Evolutionary conservation across 2,888 invertebrate genomes (phyloP).

Genomic region (Andrena camellia): DNA sequence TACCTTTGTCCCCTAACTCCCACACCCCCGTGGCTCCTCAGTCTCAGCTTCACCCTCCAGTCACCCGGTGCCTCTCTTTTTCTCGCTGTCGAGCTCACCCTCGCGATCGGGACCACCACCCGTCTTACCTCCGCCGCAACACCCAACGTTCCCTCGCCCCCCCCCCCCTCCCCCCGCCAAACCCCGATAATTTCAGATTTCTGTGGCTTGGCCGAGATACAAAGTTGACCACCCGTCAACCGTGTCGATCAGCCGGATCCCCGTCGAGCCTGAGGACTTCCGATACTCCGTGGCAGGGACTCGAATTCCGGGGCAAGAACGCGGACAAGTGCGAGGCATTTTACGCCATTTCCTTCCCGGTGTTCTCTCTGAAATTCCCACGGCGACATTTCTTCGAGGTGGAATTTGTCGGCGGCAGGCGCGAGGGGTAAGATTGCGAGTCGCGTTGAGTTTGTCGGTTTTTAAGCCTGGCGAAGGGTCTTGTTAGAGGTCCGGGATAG

Average conservation of each 20-base stretch:
- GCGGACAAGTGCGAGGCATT: conserved; percentile 1
- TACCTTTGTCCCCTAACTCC: conserved; percentile 33
- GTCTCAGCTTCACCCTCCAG: conserved; percentile 47
- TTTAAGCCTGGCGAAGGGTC: too few species aligned
- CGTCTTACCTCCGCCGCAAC: background rate
- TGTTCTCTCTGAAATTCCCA: background rate
- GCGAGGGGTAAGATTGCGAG: too few species aligned
- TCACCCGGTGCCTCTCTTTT: conserved; percentile 46
- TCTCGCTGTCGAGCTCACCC: conserved; percentile 29
- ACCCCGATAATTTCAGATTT: conserved; percentile 71
- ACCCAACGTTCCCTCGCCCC: conserved; percentile 24
- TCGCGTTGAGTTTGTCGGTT: too few species aligned
- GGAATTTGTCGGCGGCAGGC: too few species aligned
- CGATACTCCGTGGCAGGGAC: background rate
- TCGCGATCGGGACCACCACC: conserved; percentile 62
- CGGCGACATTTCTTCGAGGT: background rate
- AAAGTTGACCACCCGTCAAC: conserved; percentile 15
- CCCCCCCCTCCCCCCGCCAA: conserved; percentile 45
- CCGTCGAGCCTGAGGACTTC: background rate
- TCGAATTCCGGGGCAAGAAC: background rate
- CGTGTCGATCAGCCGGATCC: conserved; percentile 3
- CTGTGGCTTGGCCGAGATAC: conserved; percentile 68
- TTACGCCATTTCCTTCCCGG: background rate
- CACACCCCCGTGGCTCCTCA: conserved; percentile 39
- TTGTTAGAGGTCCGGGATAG: too few species aligned